Evolutionary conservation across 2,113 vertebrate species (phyloP).

Genomic region (Plotosus lineatus): DNA sequence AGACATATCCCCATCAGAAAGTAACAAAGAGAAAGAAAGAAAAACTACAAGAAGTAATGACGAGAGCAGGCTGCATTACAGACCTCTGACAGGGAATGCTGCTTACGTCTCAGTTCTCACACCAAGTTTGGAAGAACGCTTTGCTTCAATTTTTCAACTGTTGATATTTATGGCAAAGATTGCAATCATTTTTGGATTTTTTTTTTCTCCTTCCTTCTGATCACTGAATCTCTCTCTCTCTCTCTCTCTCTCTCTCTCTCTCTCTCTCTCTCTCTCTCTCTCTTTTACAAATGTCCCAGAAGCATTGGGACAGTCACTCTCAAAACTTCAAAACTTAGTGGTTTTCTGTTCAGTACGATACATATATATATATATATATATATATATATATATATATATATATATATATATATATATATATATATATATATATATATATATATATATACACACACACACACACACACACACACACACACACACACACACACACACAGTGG

Average conservation of each 20-base stretch:
- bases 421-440: too few relatives aligned
- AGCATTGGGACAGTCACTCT: slow-evolving; percentile 61
- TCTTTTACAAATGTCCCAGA: slow-evolving; percentile 56
- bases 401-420: too few relatives aligned
- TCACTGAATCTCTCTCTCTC: slow-evolving; percentile 63
- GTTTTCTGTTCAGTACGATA: slow-evolving; percentile 57
- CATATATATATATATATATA: too few relatives aligned
- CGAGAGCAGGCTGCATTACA: slow-evolving; percentile 38
- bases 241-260: too few relatives aligned
- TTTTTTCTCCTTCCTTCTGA: slow-evolving; percentile 55
- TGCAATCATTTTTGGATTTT: slow-evolving; percentile 59
- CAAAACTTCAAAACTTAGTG: slow-evolving; percentile 56
- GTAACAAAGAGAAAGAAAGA: slow-evolving; percentile 7
- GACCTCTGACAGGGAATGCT: slow-evolving; percentile 36
- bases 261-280: too few relatives aligned
- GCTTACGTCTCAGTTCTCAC: slow-evolving; percentile 56
- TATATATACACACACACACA: too few relatives aligned
- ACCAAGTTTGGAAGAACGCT: slow-evolving; percentile 65
- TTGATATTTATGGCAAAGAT: slow-evolving; percentile 61
- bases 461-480: too few relatives aligned
- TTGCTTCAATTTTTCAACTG: slow-evolving; percentile 62
- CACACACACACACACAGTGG: too few relatives aligned
- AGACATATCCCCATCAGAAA: slow-evolving; percentile 23
- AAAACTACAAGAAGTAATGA: slow-evolving; percentile 36
- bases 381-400: too few relatives aligned